Base-by-base conservation (phyloP, 2,113 vertebrate genomes). In the Neogobius melanostomus region DNA sequence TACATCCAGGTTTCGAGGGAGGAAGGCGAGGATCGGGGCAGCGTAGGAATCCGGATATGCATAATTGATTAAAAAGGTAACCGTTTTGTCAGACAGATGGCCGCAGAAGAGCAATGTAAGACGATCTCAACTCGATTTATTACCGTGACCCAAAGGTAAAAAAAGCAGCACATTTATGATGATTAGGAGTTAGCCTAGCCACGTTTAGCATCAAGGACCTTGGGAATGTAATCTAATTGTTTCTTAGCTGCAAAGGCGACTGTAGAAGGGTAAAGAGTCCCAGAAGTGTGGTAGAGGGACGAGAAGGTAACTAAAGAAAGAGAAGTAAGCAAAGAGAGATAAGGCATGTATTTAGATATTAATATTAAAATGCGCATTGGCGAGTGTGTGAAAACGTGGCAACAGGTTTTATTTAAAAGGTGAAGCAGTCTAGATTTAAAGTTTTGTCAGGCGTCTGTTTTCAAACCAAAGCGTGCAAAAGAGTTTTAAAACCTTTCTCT, bases 21-120 rank as follows among this genome's bases (percentile, higher is more conserved):
- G 44, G 74, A 88, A 92, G 92, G 94, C 80, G 81, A 54, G 53
- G 83, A 79, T 82, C 60, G 84, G 92, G 80, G 84, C 62, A 92
- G 83, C 62, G 68, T 16, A 76, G 88, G 68, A 72, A 92, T 92
- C 87, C 92, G 70, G 45, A 78, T 84, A 89, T 51, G 17, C 6
- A 80, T 81, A 79, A 88, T 89, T 88, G 74, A 88, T 82, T 90
- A 88, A 73, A 68, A 52, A 6, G 36, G 45, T 66, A 72, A 81
- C 74, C 54, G 65, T 49, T 84, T 71, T 89, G 75, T 69, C 64
- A 77, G 77, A 82, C 76, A 75, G 81, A 83, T 82, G 83, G 79
- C 62, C 9, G 42, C 81, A 65, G 69, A 71, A 80, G 64, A 70
- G 70, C 67, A 53, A 76, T 45, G 16, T 42, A 86, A 61, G 64